phyloP scores from a whole-genome alignment of 2,113 vertebrate species.

The Trinectes maculatus region DNA sequence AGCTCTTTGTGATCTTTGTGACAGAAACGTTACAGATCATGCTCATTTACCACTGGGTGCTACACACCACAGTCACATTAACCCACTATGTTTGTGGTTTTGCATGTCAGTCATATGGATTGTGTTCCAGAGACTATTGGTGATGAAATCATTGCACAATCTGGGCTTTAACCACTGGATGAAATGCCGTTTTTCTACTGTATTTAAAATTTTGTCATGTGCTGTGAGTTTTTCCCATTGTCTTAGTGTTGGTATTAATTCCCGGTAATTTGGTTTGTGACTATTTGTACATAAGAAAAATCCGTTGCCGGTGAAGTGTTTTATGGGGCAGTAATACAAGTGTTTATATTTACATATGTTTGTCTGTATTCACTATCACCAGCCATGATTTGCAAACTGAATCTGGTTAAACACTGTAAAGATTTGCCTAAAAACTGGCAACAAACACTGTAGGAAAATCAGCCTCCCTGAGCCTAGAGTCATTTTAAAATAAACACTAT shows the following conservation, averaged over 20 bases:
- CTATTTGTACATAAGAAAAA: conserved; percentile 4
- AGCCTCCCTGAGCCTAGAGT: too few species aligned
- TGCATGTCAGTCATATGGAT: not conserved
- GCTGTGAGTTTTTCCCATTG: not conserved
- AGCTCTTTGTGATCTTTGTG: not conserved
- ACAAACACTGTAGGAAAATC: not conserved
- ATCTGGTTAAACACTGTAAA: not conserved
- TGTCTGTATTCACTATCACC: not conserved
- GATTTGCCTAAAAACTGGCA: not conserved
- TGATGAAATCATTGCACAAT: not conserved
- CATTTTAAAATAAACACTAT: too few species aligned
- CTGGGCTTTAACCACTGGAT: too few species aligned
- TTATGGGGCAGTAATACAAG: not conserved
- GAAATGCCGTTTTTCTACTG: not conserved
- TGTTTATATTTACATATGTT: conserved; percentile 29
- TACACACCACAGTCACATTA: not conserved
- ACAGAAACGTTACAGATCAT: not conserved
- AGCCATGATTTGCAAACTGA: not conserved
- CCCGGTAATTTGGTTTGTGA: conserved; percentile 1
- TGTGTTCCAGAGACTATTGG: not conserved
- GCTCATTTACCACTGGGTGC: conserved; percentile 21
- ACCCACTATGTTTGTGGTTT: not conserved
- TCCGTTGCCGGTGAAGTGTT: not conserved
- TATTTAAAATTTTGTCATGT: not conserved
- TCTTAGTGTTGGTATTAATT: not conserved